A percentile compares a stretch with the other conserved stretches of the same genome.
Conservation (phyloP, 2,113 vertebrate genomes). For the Chlamydotis undulata region DNA sequence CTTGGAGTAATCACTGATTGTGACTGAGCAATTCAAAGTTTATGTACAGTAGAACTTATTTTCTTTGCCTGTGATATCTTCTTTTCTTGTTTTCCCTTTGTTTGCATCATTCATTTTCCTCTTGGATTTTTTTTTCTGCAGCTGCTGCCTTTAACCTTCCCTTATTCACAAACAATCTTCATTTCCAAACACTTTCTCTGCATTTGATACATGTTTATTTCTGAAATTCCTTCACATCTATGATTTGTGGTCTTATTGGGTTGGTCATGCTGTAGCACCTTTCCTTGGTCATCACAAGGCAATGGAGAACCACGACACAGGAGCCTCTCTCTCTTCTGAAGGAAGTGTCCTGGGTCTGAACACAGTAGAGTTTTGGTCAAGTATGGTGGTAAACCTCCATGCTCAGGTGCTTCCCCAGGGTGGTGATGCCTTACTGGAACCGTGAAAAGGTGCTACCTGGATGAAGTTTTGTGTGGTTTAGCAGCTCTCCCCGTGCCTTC, state of each 20-base stretch:
- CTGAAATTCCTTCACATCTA: not conserved
- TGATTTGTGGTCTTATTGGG: not conserved
- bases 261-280: not conserved
- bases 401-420: not conserved
- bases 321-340: not conserved
- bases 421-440: not conserved
- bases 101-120: not conserved
- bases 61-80: not conserved
- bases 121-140: not conserved
- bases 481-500: not conserved
- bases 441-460: not conserved
- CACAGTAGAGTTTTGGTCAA: not conserved
- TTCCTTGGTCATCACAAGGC: not conserved
- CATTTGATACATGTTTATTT: not conserved
- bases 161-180: not conserved
- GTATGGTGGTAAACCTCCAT: fast-evolving
- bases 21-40: not conserved
- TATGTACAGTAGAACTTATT: not conserved
- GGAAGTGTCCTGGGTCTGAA: not conserved
- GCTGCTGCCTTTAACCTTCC: not conserved
- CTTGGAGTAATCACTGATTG: not conserved
- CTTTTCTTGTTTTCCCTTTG: not conserved
- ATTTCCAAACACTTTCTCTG: not conserved
- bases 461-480: not conserved
- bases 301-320: not conserved